These are phyloP conservation scores for Falcunculus frontatus DNA, from an alignment of 2,113 vertebrate genomes.

Conservation along the genomic window DNA sequence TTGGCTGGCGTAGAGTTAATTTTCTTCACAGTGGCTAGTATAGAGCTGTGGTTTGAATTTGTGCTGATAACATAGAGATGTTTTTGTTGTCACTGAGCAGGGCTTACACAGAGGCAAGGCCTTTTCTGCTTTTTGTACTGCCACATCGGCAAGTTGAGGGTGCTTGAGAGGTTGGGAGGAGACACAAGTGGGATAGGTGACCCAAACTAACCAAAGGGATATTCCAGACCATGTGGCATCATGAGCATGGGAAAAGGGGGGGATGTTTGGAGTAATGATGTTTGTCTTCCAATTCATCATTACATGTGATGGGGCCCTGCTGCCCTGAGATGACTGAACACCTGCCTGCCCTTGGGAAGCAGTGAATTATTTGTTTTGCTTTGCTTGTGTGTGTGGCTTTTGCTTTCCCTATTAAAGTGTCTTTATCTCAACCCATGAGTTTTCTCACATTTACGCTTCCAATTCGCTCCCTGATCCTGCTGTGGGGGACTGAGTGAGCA, in stretches of 20 bases:
- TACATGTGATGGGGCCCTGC: not conserved
- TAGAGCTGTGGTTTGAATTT: not conserved
- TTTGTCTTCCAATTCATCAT: not conserved
- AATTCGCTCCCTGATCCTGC: not conserved
- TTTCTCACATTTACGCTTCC: not conserved
- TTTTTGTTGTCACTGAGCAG: not conserved
- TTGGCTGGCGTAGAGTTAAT: not conserved
- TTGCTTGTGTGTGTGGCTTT: not conserved
- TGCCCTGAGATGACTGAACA: not conserved
- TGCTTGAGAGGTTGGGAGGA: not conserved
- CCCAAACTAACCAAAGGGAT: not conserved
- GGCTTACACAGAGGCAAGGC: not conserved
- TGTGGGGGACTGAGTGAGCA: not conserved
- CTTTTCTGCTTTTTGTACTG: not conserved
- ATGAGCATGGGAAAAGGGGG: not conserved
- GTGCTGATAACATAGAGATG: not conserved
- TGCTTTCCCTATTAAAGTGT: not conserved
- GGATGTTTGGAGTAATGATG: not conserved
- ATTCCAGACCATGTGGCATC: not conserved
- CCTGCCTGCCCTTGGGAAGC: not conserved
- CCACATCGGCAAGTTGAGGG: not conserved
- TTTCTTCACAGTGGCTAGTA: not conserved
- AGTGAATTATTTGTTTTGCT: not conserved
- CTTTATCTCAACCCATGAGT: not conserved
- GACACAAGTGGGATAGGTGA: not conserved